Evolutionary conservation across 2,888 invertebrate genomes (phyloP).

Genomic region (Drymonia ruficornis): DNA sequence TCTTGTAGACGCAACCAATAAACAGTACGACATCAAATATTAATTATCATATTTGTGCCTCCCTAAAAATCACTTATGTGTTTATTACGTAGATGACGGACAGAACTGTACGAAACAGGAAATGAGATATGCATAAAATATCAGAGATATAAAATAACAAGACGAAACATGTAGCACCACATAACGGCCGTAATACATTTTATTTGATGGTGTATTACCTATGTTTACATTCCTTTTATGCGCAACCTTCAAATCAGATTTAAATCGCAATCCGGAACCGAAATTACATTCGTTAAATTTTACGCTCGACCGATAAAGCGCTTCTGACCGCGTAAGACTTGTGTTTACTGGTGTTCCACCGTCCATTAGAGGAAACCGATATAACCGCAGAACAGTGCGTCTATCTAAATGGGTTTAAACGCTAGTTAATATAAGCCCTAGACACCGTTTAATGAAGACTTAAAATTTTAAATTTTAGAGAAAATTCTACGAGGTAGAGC

Average conservation of each 20-base stretch:
- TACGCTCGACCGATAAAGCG: constrained; percentile 35
- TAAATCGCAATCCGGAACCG: constrained; percentile 33
- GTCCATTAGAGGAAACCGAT: constrained; percentile 35
- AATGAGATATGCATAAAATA: constrained; percentile 60
- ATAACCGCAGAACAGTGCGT: constrained; percentile 35
- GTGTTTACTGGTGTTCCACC: constrained; percentile 37
- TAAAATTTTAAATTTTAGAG: too few species aligned
- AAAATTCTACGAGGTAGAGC: too few species aligned
- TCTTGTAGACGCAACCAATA: too few species aligned
- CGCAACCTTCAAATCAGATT: constrained; percentile 35
- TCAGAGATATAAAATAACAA: constrained; percentile 41
- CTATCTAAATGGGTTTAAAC: constrained; percentile 46
- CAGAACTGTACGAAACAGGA: constrained; percentile 34
- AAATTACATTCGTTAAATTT: constrained; percentile 45
- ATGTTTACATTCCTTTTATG: constrained; percentile 29
- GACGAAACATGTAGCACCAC: constrained; percentile 30
- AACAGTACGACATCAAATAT: background rate
- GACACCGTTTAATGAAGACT: constrained; percentile 51
- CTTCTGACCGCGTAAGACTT: constrained; percentile 16
- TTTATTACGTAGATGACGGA: constrained; percentile 8
- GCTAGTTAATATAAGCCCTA: constrained; percentile 44
- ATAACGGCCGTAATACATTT: constrained; percentile 41
- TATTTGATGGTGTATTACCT: constrained; percentile 44
- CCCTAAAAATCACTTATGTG: background rate
- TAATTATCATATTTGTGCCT: background rate